These are phyloP conservation scores for Clarias laeviceps DNA, from an alignment of 2,797 vertebrate species.

Conservation along the genomic window DNA sequence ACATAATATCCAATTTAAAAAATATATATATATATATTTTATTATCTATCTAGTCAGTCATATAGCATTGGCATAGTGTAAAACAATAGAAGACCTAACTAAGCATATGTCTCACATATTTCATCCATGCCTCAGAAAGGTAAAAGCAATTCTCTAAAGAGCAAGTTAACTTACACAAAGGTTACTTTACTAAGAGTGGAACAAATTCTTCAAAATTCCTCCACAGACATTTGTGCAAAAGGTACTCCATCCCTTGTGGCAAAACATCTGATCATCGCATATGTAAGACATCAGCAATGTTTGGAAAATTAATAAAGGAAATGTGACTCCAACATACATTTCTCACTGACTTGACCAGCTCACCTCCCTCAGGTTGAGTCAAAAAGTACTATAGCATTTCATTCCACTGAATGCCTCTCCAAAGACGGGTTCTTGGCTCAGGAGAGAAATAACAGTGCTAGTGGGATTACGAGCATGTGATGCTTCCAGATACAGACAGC, in stretches of 20 bases:
- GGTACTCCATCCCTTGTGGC: constrained; percentile 34
- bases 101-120: constrained; percentile 42
- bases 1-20: neutral
- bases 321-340: constrained; percentile 38
- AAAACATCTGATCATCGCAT: constrained; percentile 44
- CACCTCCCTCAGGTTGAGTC: constrained; percentile 30
- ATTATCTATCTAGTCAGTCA: neutral
- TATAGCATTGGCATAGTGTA: neutral
- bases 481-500: neutral
- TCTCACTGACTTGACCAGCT: constrained; percentile 41
- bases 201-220: constrained; percentile 34
- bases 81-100: constrained; percentile 20
- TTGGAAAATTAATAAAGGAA: constrained; percentile 45
- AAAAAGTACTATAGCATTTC: constrained; percentile 24
- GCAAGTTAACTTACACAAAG: constrained; percentile 37
- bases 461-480: neutral
- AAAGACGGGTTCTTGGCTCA: constrained; percentile 4
- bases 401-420: constrained; percentile 20
- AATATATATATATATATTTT: too few relatives aligned
- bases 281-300: constrained; percentile 34
- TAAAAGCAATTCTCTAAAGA: constrained; percentile 25
- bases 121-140: constrained; percentile 22
- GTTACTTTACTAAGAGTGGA: constrained; percentile 18
- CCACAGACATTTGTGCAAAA: constrained; percentile 21
- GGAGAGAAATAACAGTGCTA: neutral